Evolutionary conservation across 1,140 invertebrate genomes (phyloP), one percentile per base, ranked within the genome.

Genomic region (Nasonia giraulti): DNA sequence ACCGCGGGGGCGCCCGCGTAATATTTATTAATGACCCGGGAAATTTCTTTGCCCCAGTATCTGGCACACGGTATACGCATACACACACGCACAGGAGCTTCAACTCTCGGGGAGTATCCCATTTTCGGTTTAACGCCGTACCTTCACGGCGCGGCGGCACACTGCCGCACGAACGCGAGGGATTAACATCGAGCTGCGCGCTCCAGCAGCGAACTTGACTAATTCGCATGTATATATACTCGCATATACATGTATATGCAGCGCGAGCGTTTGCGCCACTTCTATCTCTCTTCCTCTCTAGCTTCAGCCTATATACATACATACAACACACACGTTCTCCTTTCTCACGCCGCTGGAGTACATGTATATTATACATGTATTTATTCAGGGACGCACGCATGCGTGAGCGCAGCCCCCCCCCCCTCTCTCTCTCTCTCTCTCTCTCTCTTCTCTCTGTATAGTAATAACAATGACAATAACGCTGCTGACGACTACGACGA

Each of bases 71-170:
- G 17, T 62, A 20, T 20, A 20, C n/a, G n/a, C 1, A 17, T 0
- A 62, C 6, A 7, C 0, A 17, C 0, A 7, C 6, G 17, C 69
- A 71, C 3, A 4, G 2, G 69, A 11, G 23, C 14, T 33, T 71
- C 27, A 27, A 33, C 69, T 71, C 23, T 71, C 23, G 27, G 23
- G 69, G 69, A 33, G 23, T 71, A 71, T 71, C 69, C 69, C 69
- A 71, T 71, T 71, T 71, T 27, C 69, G 69, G 69, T 71, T 71
- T 71, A 71, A 71, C 69, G 27, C 31, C 27, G 10, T n/a, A 62
- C 12, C 23, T 33, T 14, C 12, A 23, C 17, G 62, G 62, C 69
- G 69, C 17, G 62, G 62, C 69, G 69, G 69, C 69, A 71, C 69
- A 33, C 69, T 27, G 14, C 69, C 55, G 55, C 55, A n/a, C 55